Conservation (phyloP, 2,113 vertebrate genomes). For the Sisor rabdophorus region DNA sequence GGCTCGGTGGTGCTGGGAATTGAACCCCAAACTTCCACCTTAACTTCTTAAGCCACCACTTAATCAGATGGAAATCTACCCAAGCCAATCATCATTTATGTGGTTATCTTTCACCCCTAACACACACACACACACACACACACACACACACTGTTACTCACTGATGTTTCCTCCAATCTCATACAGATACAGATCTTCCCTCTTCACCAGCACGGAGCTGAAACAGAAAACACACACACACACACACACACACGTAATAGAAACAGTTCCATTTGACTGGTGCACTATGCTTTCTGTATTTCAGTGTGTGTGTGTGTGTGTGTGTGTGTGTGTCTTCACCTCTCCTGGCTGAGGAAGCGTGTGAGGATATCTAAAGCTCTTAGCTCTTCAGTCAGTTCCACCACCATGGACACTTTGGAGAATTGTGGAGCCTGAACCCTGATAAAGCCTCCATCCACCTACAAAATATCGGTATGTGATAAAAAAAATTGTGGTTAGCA, state of each 20-base stretch:
- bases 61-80: no score
- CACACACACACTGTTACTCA: no score
- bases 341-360: conserved; percentile 91
- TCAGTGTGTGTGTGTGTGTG: conserved; percentile 5
- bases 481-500: no score
- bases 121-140: no score
- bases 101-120: no score
- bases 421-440: conserved; percentile 93
- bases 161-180: conserved; percentile 98
- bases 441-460: conserved; percentile 82
- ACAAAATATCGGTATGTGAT: conserved; percentile 38
- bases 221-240: conserved; percentile 22
- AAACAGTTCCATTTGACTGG: no score
- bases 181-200: conserved; percentile 86
- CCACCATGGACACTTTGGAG: conserved; percentile 92
- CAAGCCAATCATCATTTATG: no score
- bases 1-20: no score
- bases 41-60: no score
- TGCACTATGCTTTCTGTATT: not conserved
- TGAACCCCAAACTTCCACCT: no score
- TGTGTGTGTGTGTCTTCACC: conserved; percentile 61
- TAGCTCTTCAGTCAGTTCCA: conserved; percentile 90
- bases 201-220: conserved; percentile 66
- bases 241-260: conserved; percentile 7
- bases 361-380: conserved; percentile 85